These are phyloP conservation scores for Trichopria drosophilae DNA, from an alignment of 2,888 invertebrate genomes.

Conservation along the genomic window DNA sequence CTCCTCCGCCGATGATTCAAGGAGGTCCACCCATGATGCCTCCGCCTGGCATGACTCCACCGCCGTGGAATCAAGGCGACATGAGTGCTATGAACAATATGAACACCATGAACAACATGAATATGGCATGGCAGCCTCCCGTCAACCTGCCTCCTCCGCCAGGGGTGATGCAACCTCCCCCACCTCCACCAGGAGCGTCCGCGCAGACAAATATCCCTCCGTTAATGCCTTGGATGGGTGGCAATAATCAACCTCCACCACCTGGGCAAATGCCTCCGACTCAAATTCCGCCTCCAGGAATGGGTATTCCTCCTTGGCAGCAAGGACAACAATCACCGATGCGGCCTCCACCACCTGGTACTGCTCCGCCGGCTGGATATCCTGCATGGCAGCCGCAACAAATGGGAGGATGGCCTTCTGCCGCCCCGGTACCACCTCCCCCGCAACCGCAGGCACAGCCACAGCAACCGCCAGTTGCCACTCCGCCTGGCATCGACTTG, in stretches of 20 bases:
- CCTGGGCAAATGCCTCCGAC: slow-evolving; percentile 53
- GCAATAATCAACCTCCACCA: slow-evolving; percentile 58
- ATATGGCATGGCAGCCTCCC: slow-evolving; percentile 59
- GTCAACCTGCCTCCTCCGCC: slow-evolving; percentile 62
- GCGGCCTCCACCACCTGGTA: slow-evolving; percentile 55
- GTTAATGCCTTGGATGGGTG: slow-evolving; percentile 63
- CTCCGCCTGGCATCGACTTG: slow-evolving; percentile 62
- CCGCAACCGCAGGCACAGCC: slow-evolving; percentile 58
- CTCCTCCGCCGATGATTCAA: slow-evolving; percentile 58
- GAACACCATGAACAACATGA: slow-evolving; percentile 50
- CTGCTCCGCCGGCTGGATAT: slow-evolving; percentile 52
- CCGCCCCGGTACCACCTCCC: slow-evolving; percentile 62
- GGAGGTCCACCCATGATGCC: slow-evolving; percentile 57
- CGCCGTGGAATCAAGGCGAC: slow-evolving; percentile 46
- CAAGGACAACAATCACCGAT: slow-evolving; percentile 47
- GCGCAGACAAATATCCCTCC: slow-evolving; percentile 59
- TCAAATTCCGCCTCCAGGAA: slow-evolving; percentile 53
- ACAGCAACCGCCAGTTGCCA: slow-evolving; percentile 54
- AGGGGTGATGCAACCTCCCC: slow-evolving; percentile 60
- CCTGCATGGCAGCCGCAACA: slow-evolving; percentile 41
- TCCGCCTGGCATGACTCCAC: slow-evolving; percentile 62
- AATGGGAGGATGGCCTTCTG: slow-evolving; percentile 53
- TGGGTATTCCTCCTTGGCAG: slow-evolving; percentile 56
- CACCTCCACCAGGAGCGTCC: slow-evolving; percentile 61
- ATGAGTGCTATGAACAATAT: slow-evolving; percentile 52